These are phyloP conservation scores for Astreopora myriophthalma DNA, from an alignment of 64 coral and sea anemone species.

Conservation along the genomic window DNA sequence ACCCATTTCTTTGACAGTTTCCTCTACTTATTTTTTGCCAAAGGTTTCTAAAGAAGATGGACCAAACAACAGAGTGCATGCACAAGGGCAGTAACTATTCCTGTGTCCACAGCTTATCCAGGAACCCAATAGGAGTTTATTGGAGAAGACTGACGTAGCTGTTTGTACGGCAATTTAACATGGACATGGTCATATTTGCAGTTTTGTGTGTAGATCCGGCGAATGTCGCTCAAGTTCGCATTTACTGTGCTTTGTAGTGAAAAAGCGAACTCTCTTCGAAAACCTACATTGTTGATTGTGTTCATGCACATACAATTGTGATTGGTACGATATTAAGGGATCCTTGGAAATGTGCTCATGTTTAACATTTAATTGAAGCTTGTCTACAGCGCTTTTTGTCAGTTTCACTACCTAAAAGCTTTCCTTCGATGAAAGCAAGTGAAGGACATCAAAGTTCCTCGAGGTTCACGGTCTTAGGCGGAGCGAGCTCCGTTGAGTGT, in stretches of 20 bases:
- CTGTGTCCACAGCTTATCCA: background rate
- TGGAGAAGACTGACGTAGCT: too few relatives aligned
- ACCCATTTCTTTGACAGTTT: background rate
- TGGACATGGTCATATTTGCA: too few relatives aligned
- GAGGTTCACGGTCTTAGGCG: too few relatives aligned
- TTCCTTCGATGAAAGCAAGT: too few relatives aligned
- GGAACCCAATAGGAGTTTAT: background rate
- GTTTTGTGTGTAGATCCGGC: background rate
- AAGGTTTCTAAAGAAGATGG: slow-evolving; percentile 30
- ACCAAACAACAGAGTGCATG: slow-evolving; percentile 29
- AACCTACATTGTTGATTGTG: background rate
- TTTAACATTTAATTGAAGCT: too few relatives aligned
- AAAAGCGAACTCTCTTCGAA: background rate
- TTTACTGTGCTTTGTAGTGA: background rate
- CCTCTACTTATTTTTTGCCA: background rate
- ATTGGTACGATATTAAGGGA: background rate
- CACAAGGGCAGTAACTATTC: background rate
- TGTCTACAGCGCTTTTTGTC: too few relatives aligned
- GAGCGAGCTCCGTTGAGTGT: too few relatives aligned
- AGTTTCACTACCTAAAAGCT: too few relatives aligned
- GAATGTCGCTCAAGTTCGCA: background rate
- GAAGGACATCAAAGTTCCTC: too few relatives aligned
- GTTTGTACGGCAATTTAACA: too few relatives aligned
- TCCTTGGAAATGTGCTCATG: too few relatives aligned
- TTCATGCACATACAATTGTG: background rate